These are phyloP conservation scores for Dryas iulia DNA, from an alignment of 1,140 invertebrate species.

Conservation along the genomic window DNA sequence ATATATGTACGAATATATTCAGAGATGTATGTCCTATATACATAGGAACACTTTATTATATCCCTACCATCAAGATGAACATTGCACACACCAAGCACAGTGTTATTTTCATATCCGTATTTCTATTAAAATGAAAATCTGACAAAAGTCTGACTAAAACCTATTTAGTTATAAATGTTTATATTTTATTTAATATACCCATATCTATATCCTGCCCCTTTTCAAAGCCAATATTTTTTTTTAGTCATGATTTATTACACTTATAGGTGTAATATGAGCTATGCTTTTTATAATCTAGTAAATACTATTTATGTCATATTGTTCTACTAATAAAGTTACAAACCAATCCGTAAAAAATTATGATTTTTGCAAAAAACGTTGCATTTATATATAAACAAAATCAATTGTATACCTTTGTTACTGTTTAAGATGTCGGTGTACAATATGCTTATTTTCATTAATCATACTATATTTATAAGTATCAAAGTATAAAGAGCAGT, in stretches of 20 bases:
- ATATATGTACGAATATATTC: background rate
- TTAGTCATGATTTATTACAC: no score
- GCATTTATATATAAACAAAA: background rate
- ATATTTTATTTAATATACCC: no score
- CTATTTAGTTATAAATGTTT: no score
- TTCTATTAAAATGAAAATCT: no score
- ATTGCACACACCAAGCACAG: background rate
- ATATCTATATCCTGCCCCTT: no score
- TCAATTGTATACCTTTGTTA: background rate
- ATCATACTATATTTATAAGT: slow-evolving; percentile 9
- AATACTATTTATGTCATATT: no score
- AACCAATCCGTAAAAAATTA: background rate
- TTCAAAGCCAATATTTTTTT: no score
- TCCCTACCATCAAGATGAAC: background rate
- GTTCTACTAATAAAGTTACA: no score
- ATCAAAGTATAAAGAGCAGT: slow-evolving; percentile 3
- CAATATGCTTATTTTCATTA: slow-evolving; percentile 10
- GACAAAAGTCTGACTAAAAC: no score
- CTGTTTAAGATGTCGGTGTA: background rate
- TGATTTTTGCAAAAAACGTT: background rate
- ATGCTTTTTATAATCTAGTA: no score
- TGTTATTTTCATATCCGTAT: background rate
- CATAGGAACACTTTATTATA: background rate
- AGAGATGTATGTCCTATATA: background rate
- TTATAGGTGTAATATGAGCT: no score